Percentiles rank a stretch among this genome's conserved stretches.
Evolutionary conservation across 2,888 invertebrate species (phyloP).

Genomic region (Adineta ricciae): DNA sequence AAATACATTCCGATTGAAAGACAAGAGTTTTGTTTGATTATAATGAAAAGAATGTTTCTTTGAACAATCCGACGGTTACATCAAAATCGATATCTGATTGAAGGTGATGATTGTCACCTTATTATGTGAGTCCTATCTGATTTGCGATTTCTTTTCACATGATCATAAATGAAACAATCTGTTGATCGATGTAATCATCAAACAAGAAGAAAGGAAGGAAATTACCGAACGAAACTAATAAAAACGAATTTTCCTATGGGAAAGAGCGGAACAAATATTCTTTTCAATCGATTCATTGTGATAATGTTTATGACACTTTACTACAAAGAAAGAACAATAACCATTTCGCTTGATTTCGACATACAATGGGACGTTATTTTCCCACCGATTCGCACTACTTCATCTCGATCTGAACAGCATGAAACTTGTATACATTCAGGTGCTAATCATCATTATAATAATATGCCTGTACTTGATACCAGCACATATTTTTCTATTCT

Average conservation of each 20-base stretch:
- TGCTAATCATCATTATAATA: background rate
- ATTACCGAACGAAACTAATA: background rate
- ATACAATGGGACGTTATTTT: background rate
- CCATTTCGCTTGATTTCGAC: conserved; percentile 12
- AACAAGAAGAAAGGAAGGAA: background rate
- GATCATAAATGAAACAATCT: background rate
- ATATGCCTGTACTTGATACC: background rate
- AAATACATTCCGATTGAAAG: background rate
- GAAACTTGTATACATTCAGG: conserved; percentile 9
- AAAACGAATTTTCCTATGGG: background rate
- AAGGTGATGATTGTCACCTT: background rate
- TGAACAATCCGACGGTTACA: background rate
- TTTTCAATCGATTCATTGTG: background rate
- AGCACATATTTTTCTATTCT: conserved; percentile 2
- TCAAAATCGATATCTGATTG: background rate
- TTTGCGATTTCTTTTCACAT: background rate
- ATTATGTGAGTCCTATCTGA: background rate
- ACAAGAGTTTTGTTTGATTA: background rate
- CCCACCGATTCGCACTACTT: background rate
- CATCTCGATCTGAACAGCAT: background rate
- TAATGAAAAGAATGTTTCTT: background rate
- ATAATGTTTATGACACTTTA: conserved; percentile 13
- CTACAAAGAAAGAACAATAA: conserved; percentile 2
- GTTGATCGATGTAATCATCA: background rate
- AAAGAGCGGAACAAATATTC: background rate